Evolutionary conservation across 2,888 invertebrate species (phyloP), one percentile per base, ranked within the genome.

Genomic region (Lasius platythorax): DNA sequence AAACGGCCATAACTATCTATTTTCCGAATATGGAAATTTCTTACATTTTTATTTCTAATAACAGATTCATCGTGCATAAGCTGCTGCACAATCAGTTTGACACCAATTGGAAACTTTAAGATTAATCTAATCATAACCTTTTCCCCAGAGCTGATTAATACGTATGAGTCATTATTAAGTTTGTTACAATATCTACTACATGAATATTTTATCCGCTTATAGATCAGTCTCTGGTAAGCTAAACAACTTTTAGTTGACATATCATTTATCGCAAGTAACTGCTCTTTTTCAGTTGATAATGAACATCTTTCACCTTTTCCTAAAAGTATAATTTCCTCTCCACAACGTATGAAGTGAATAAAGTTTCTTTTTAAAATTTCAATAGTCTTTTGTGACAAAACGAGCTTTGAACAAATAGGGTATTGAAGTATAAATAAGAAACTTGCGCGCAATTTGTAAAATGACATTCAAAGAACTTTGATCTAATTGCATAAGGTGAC

Each of bases 291-390:
- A 28, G 11, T 1, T 67, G 43, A 67, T 46, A 67, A 43, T 43
- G 15, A 67, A 67, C 15, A 46, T 67, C 4, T 67, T 67, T 67
- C 67, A 15, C 4, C 28, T 67, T 43, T 67, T 67, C 67, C 67
- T 67, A 67, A 67, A 67, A 67, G 28, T 67, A 67, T 67, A 46
- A 43, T 67, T 43, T 67, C 43, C 4, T 67, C 28, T 43, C 43
- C 43, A 46, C 43, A 67, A 67, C 43, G 43, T 8, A 67, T 43
- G 0, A 46, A 67, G 3, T 9, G 8, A 67, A 73, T 73, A 28
- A 74, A 61, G 18, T 74, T 74, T 61, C 1, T 74, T 43, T 74
- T 40, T 61, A 37, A 74, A 74, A 74, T 23, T 6, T 74, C 58
- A 43, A 74, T 43, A 58, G 30, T 61, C 11, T 56, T 40, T 74